Evolutionary conservation across 64 coral and sea anemone genomes (phyloP), one percentile per base, ranked within the genome.

Genomic region (Astreopora myriophthalma): DNA sequence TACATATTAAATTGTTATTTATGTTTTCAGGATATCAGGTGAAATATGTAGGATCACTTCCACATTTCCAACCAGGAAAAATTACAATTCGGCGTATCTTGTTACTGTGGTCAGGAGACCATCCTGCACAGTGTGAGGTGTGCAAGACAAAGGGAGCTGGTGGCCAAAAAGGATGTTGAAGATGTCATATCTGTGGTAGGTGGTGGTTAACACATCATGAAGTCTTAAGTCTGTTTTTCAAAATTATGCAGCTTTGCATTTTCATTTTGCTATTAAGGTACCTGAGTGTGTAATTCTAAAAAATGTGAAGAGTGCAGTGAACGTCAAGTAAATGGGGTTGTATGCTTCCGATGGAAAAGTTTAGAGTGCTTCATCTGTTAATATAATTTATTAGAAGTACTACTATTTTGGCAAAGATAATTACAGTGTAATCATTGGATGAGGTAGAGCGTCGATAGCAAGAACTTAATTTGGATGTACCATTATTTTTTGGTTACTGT

Each of bases 171-270:
- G 79, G 48, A 61, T 84, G 79, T 84, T 29, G 79, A n/a, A 84
- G 79, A 35, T 84, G 79, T 62, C 79, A 84, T 37, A 64, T 84
- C 25, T 84, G 79, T 64, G 79, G 79, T 84, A 84, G 58, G 79
- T 64, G 49, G 28, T 79, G 42, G 40, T 46, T 46, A 46, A 46
- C 40, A 46, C 40, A 46, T 46, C 40, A 46, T 46, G 40, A 46
- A 46, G 40, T 46, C 40, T 46, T 46, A n/a, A 5, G 40, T 46
- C 40, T 46, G 40, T 46, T 46, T 46, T 46, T 46, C 40, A 46
- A 46, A 46, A 46, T 46, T 46, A 46, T 46, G 40, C 40, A 46
- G 40, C 57, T 61, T 61, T 61, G 57, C 8, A 20, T 61, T 46
- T 46, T 46, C 40, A 46, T 46, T 46, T 46, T 46, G 40, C 40